Evolutionary conservation across 2,888 invertebrate species (phyloP).

Genomic region (Lacanobia wlatinum): DNA sequence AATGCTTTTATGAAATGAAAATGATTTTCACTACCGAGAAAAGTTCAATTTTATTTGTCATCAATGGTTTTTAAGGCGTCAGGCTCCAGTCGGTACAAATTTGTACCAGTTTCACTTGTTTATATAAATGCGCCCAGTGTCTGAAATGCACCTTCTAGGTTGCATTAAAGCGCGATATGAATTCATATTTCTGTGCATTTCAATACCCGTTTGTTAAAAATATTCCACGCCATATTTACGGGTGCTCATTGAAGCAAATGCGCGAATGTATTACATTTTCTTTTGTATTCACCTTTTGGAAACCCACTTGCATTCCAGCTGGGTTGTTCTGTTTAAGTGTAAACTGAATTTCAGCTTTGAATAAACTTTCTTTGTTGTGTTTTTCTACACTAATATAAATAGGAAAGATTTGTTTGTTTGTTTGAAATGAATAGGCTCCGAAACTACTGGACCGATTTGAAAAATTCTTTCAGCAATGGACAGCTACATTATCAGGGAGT

Average conservation of each 20-base stretch:
- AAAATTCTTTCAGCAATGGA: too few relatives aligned
- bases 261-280: constrained; percentile 35
- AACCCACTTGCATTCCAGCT: constrained; percentile 44
- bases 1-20: too few relatives aligned
- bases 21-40: too few relatives aligned
- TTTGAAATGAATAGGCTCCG: not conserved
- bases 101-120: too few relatives aligned
- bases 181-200: constrained; percentile 35
- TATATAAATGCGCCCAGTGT: too few relatives aligned
- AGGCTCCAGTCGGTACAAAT: too few relatives aligned
- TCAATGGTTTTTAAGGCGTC: too few relatives aligned
- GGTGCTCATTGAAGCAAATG: constrained; percentile 51
- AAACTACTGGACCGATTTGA: too few relatives aligned
- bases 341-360: constrained; percentile 11
- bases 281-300: constrained; percentile 43
- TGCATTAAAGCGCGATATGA: not conserved
- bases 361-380: constrained; percentile 6
- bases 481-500: too few relatives aligned
- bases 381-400: not conserved
- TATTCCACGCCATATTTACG: constrained; percentile 41
- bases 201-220: constrained; percentile 47
- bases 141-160: not conserved
- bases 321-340: constrained; percentile 38
- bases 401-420: too few relatives aligned
- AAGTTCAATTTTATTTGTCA: too few relatives aligned